Base-by-base conservation (phyloP, 2,113 vertebrate species). In the Dasyurus viverrinus region DNA sequence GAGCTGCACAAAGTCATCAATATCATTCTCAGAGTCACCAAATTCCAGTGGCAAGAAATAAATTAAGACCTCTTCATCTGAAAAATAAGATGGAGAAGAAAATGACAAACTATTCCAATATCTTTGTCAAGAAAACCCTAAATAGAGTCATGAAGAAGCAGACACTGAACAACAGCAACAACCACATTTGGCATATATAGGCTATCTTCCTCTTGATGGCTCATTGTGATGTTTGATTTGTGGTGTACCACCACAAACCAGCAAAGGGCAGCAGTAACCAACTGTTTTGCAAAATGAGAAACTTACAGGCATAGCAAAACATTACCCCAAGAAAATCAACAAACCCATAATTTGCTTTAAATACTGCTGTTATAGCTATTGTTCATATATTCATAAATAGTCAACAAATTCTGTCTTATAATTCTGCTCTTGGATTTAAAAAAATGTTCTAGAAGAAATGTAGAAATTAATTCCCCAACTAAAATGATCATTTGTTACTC, bases 211-310 rank as follows among this genome's bases (percentile, higher is more conserved):
- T 92, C 96, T 54, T 92, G 95, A 95, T 94, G 93, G 55, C 27
- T 95, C 97, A 92, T 95, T 94, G n/a, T 76, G 91, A 97, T 89
- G 23, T 97, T 94, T 94, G 96, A 97, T 97, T 98, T 98, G 97
- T 97, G 97, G 93, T 98, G 96, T 98, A 97, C 97, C 97, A 92
- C 93, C 89, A 89, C 0, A 46, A 97, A 96, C 98, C 97, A 98
- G 97, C 30, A 92, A 98, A 98, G 97, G 97, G 97, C 97, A 98
- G 98, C 95, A 98, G 95, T 90, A 96, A 93, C 93, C 96, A 98
- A 97, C 25, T 22, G 92, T 98, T 98, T 95, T 95, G 60, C 84
- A 93, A 97, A 95, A 96, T 60, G 90, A 93, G 93, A 97, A 89
- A 92, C 54, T 92, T 94, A 93, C 54, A 42, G 8, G 7, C 19